Evolutionary conservation across 2,113 vertebrate species (phyloP).

Genomic region (Catharus fuscescens): DNA sequence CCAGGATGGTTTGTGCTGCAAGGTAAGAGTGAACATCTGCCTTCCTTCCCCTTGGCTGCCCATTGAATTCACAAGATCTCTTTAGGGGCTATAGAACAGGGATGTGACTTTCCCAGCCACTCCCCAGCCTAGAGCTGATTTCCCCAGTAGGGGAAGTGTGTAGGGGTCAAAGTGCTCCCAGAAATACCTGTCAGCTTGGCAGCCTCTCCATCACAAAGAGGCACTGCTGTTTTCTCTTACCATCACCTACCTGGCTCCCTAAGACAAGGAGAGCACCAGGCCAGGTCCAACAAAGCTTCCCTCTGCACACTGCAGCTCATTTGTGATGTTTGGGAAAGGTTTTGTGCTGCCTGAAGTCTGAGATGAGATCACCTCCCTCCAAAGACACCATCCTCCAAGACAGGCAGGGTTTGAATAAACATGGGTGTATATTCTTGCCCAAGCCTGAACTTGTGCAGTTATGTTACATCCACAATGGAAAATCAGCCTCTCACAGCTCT

Average conservation of each 20-base stretch:
- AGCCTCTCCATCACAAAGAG: neutral
- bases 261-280: neutral
- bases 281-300: neutral
- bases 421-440: neutral
- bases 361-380: neutral
- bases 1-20: neutral
- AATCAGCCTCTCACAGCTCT: neutral
- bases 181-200: neutral
- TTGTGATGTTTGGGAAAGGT: neutral
- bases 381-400: neutral
- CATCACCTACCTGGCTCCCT: neutral
- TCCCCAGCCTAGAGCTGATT: neutral
- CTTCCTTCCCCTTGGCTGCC: neutral
- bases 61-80: neutral
- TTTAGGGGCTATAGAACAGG: neutral
- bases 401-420: neutral
- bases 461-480: neutral
- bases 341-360: neutral
- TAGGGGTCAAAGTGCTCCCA: neutral
- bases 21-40: neutral
- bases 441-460: neutral
- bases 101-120: neutral
- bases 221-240: neutral
- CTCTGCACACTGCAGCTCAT: neutral
- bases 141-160: neutral